Conservation (phyloP, 2,113 vertebrate genomes). For the Carlito syrichta region DNA sequence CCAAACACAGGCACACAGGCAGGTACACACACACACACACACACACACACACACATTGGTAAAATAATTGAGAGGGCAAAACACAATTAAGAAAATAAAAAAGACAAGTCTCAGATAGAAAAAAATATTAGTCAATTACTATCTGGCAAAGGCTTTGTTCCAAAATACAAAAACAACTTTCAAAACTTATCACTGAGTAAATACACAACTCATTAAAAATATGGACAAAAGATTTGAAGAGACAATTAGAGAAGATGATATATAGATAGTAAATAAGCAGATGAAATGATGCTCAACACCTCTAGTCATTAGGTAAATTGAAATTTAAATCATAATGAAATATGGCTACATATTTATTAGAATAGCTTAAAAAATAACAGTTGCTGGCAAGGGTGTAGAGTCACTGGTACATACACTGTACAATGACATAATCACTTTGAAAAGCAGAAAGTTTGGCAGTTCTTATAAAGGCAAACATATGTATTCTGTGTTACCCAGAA, state of each 20-base stretch:
- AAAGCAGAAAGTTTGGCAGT: not conserved
- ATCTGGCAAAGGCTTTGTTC: not conserved
- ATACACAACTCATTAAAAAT: not conserved
- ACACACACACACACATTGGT: not conserved
- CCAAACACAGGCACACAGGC: too few relatives aligned
- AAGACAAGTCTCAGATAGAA: not conserved
- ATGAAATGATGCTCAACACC: not conserved
- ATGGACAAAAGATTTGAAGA: not conserved
- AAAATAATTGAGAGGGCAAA: not conserved
- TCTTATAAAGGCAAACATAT: not conserved
- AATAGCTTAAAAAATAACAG: not conserved
- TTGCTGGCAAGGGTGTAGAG: not conserved
- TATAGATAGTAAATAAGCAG: not conserved
- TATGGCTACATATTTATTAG: not conserved
- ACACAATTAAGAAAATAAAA: not conserved
- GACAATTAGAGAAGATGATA: not conserved
- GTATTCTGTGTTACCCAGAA: not conserved
- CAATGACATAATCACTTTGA: not conserved
- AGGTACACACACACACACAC: not conserved
- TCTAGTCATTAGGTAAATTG: not conserved
- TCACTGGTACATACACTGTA: not conserved
- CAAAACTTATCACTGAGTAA: not conserved
- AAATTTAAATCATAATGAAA: not conserved
- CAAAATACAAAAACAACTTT: not conserved
- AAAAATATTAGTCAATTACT: constrained; percentile 11